Conservation (phyloP, 2,113 vertebrate species). For the Eudorcas thomsonii region DNA sequence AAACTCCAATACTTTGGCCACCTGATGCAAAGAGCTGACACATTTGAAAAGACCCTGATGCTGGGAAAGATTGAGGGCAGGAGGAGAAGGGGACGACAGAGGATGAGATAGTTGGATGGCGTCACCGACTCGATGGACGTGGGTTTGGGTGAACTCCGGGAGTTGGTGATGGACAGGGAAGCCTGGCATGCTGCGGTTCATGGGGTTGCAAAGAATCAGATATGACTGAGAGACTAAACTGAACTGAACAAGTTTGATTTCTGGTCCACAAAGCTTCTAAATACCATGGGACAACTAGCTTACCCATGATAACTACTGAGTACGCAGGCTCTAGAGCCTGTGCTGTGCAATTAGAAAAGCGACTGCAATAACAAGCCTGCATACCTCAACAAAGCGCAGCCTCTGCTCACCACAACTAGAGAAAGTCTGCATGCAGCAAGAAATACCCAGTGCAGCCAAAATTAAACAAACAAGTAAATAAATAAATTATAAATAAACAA, state of each 20-base stretch:
- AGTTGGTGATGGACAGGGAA: too few species aligned
- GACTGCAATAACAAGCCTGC: not conserved
- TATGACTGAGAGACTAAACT: too few species aligned
- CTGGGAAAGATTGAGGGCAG: too few species aligned
- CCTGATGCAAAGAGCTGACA: too few species aligned
- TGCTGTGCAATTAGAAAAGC: not conserved
- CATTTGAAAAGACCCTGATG: too few species aligned
- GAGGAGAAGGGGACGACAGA: too few species aligned
- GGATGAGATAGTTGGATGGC: too few species aligned
- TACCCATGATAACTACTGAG: not conserved
- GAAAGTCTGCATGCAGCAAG: not conserved
- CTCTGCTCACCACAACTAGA: not conserved
- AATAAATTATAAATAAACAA: not conserved
- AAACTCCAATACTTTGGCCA: too few species aligned
- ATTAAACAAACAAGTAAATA: not conserved
- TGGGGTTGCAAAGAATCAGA: too few species aligned
- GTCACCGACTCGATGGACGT: too few species aligned
- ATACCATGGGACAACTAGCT: not conserved
- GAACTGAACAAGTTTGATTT: not conserved
- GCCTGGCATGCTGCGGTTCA: too few species aligned
- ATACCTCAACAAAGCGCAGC: not conserved
- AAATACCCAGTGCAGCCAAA: not conserved
- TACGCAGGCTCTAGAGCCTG: not conserved
- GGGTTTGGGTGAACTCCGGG: too few species aligned
- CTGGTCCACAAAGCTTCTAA: not conserved